Evolutionary conservation across 1,140 invertebrate species (phyloP), one percentile per base, ranked within the genome.

Genomic region (Heliconius congener): DNA sequence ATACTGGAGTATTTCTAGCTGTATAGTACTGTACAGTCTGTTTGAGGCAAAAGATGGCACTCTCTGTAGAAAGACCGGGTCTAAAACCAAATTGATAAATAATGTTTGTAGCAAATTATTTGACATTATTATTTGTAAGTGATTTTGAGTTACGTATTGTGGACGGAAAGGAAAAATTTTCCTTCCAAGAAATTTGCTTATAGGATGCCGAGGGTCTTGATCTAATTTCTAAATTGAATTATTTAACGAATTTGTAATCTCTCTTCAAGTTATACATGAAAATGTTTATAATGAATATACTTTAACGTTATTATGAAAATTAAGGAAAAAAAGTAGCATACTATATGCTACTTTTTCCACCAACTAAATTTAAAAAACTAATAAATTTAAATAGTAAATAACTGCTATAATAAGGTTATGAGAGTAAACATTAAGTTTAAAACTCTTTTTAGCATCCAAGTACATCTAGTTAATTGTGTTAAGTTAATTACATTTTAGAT

Each of bases 141-240:
- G 60, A 66, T 66, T 66, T 30, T 66, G 11, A 66, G 8, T 30
- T 30, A 66, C 60, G 60, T 30, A 66, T 66, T 66, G 60, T 66
- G 60, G 60, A 66, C 9, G 60, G 11, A 66, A 66, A 30, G 60
- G 60, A 66, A 66, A 66, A 66, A 66, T 66, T 66, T 8, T 30
- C 60, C 60, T 30, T 66, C 60, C n/a, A 27, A 66, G 60, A 66
- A 66, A 30, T 66, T 66, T 30, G 27, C 27, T 30, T 30, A 66
- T 66, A 66, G 60, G 23, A 66, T 27, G 60, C 60, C 60, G 60
- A 66, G 27, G 60, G 27, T 66, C 60, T 66, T 66, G 27, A 66
- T 66, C 60, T 66, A 66, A 66, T 66, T 66, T 30, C 60, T 66
- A 66, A 66, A 66, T 66, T 30, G 60, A 66, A 66, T 66, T 30